Evolutionary conservation across 30 jellyfish, hydroid and myxozoan genomes (phyloP).

Genomic region (Pelagia noctiluca): DNA sequence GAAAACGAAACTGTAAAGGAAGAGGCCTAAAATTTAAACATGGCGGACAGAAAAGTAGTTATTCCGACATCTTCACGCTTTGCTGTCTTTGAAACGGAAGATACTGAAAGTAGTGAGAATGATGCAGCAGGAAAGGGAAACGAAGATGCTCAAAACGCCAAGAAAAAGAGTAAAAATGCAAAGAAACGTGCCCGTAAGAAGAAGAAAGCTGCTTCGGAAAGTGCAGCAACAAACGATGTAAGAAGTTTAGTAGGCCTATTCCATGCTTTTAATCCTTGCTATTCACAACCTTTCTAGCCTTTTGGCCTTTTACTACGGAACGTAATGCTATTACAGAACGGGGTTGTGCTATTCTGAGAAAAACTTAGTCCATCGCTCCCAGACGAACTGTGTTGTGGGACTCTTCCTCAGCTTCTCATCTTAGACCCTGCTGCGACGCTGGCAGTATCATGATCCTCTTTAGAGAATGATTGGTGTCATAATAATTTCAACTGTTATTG

Average conservation of each 20-base stretch:
- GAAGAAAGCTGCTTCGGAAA: constrained; percentile 84
- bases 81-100: constrained; percentile 54
- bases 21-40: neutral
- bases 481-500: too few species aligned
- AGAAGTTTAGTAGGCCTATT: neutral
- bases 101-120: constrained; percentile 59
- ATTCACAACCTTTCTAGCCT: neutral
- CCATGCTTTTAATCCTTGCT: neutral
- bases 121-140: constrained; percentile 4
- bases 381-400: too few species aligned
- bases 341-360: too few species aligned
- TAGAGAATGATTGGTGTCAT: too few species aligned
- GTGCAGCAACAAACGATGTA: constrained; percentile 84
- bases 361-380: too few species aligned
- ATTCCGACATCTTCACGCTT: constrained; percentile 44
- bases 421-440: too few species aligned
- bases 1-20: too few species aligned
- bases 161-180: constrained; percentile 77
- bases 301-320: too few species aligned
- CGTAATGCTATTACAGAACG: too few species aligned
- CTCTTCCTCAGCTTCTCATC: too few species aligned
- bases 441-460: too few species aligned
- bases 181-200: constrained; percentile 92
- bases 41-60: constrained; percentile 6
- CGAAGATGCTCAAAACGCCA: constrained; percentile 7